phyloP scores from a whole-genome alignment of 2,113 vertebrate genomes.

The Naja naja region DNA sequence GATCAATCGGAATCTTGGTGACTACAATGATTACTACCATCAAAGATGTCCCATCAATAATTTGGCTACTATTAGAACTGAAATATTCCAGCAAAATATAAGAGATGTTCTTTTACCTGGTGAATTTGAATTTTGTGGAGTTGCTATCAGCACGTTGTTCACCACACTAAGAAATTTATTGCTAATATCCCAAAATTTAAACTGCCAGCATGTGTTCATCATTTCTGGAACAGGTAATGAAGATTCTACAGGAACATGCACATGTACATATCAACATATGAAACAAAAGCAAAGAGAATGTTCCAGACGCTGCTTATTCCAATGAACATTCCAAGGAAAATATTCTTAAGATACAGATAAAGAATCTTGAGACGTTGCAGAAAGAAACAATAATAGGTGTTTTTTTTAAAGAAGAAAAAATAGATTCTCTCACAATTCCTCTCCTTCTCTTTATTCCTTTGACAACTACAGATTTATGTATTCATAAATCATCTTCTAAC shows the following conservation, averaged over 20 bases:
- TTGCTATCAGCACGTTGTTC: not conserved
- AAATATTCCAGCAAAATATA: not conserved
- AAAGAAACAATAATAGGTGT: not conserved
- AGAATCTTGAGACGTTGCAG: not conserved
- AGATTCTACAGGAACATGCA: not conserved
- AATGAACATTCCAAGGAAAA: not conserved
- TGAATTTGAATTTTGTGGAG: not conserved
- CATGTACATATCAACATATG: not conserved
- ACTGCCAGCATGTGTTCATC: not conserved
- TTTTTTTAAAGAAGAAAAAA: not conserved
- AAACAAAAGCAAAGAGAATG: not conserved
- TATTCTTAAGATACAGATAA: not conserved
- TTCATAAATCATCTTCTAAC: not conserved
- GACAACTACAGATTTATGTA: not conserved
- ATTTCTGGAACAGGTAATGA: accelerated
- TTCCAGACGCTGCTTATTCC: not conserved
- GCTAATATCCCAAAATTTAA: not conserved
- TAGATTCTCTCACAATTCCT: not conserved
- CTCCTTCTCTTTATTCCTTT: not conserved
- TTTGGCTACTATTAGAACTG: not conserved
- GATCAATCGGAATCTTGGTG: not conserved
- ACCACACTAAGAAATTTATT: not conserved
- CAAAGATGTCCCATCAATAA: not conserved
- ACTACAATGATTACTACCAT: not conserved
- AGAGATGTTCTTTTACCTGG: not conserved